Evolutionary conservation across 2,797 vertebrate genomes (phyloP), one percentile per base, ranked within the genome.

Genomic region (Lagodon rhomboides): DNA sequence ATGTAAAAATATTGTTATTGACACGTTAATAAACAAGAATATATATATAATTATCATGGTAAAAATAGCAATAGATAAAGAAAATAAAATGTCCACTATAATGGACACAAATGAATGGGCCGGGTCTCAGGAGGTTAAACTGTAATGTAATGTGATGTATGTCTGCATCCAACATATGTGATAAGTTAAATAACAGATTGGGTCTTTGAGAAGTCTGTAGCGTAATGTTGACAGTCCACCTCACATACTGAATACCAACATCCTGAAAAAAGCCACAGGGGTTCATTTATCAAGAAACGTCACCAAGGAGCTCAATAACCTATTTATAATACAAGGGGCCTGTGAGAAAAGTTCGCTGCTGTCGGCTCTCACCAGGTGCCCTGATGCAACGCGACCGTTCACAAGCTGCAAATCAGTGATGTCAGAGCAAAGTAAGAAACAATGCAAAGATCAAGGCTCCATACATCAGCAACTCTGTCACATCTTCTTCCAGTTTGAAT

Each of bases 401-500:
- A 20, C 54, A 4, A 73, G 68, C 80, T 68, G 54, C 85, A 87
- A 70, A 85, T 82, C 79, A 80, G 56, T 68, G 49, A 3, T 22
- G 73, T 77, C 79, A 67, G 53, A 72, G 70, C 68, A 66, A 54
- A 62, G 82, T 62, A 46, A 68, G 79, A 76, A 81, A 90, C 66
- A 56, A 63, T 18, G 64, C 27, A 20, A 34, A 80, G 72, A 90
- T 87, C 77, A 83, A 90, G 82, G 62, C 51, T 67, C 13, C 69
- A 25, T 38, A 23, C 50, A 60, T 69, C 59, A 55, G 62, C 46
- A 2, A 27, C 74, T 65, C 54, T 18, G 63, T 80, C 78, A 63
- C 81, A 68, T 85, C 62, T 46, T 66, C 74, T 51, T 59, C 73
- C 18, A 38, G 15, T 44, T 16, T 53, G 22, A 73, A 50, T 11